phyloP scores from a whole-genome alignment of 2,797 vertebrate species.

The Rhodeus uyekii region DNA sequence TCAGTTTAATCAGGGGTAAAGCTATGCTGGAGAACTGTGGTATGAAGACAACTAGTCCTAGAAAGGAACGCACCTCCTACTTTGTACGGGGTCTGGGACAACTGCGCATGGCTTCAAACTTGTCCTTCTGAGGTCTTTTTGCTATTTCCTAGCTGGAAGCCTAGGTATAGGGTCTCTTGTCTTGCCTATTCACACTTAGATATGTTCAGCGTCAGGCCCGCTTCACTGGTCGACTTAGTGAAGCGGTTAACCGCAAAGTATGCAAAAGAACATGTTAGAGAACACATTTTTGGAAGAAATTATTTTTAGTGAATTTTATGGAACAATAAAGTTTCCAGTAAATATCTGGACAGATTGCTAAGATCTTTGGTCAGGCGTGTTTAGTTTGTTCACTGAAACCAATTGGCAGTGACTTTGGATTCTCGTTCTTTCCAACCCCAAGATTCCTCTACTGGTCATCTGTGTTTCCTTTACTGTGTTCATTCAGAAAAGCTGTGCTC shows the following conservation, averaged over 20 bases:
- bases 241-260: neutral
- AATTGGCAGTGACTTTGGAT: slow-evolving; percentile 37
- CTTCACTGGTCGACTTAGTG: too few species aligned
- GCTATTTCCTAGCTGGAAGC: neutral
- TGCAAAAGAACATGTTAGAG: neutral
- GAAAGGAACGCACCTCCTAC: neutral
- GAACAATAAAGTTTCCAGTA: slow-evolving; percentile 1
- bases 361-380: slow-evolving; percentile 26
- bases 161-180: neutral
- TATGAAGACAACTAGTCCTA: neutral
- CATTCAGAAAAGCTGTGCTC: slow-evolving; percentile 15
- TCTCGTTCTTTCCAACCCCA: slow-evolving; percentile 39
- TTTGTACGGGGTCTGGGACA: neutral
- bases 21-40: neutral
- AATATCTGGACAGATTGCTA: neutral
- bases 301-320: neutral
- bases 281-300: neutral
- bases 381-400: slow-evolving; percentile 42
- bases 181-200: neutral
- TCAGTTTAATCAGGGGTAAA: neutral
- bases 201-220: too few species aligned
- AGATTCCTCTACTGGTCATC: neutral
- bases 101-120: neutral
- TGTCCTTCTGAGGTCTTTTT: neutral
- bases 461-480: neutral